Percentiles rank a stretch among this genome's conserved stretches.
phyloP scores from a whole-genome alignment of 2,888 invertebrate species.

The Luperina nickerlii region DNA sequence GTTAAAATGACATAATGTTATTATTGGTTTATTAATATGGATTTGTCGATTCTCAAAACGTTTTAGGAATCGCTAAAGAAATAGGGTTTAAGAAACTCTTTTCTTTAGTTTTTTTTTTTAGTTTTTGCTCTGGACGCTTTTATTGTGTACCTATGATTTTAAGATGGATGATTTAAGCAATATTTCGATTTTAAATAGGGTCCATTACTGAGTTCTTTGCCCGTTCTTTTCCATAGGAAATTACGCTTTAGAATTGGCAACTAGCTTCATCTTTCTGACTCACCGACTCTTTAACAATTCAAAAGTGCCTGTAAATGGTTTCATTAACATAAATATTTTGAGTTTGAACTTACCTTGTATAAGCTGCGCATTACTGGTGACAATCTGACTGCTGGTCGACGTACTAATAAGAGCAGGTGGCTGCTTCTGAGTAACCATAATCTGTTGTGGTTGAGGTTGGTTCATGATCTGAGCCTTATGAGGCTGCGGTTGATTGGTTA shows the following conservation, averaged over 20 bases:
- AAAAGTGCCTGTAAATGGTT: background rate
- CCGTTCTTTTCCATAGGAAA: background rate
- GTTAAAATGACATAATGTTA: too few relatives aligned
- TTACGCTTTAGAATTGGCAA: background rate
- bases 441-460: constrained; percentile 82
- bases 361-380: constrained; percentile 71
- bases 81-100: too few relatives aligned
- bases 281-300: background rate
- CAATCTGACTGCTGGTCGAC: constrained; percentile 76
- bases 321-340: background rate
- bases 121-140: too few relatives aligned
- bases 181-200: background rate
- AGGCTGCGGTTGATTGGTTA: constrained; percentile 87
- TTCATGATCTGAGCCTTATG: constrained; percentile 89
- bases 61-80: too few relatives aligned
- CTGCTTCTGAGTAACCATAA: constrained; percentile 85
- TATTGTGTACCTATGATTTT: background rate
- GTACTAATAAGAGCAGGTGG: constrained; percentile 83
- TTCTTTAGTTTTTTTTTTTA: too few relatives aligned
- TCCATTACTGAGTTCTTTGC: background rate
- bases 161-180: background rate
- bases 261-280: too few relatives aligned
- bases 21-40: too few relatives aligned
- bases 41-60: too few relatives aligned
- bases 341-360: constrained; percentile 62